Evolutionary conservation across 53 echinoderm and acorn worm genomes (phyloP).

Genomic region (Paelopatides confundens): DNA sequence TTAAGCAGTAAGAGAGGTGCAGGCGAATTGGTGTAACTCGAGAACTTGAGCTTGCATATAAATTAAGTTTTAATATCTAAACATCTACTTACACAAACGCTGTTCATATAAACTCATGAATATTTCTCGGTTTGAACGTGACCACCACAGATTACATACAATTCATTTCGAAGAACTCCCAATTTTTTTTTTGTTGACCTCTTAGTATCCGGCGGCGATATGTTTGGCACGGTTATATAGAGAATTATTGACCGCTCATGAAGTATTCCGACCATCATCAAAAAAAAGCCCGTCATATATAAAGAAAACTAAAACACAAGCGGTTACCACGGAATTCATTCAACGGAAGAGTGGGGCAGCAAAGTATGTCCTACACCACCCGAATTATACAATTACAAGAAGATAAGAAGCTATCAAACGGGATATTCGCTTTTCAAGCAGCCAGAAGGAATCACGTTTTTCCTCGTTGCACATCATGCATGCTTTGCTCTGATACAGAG

Average conservation of each 20-base stretch:
- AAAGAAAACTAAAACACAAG: not conserved
- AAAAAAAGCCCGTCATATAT: not conserved
- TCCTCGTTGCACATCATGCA: not conserved
- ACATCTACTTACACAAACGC: not conserved
- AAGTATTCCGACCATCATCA: constrained; percentile 23
- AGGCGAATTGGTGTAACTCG: not conserved
- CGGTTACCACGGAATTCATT: constrained; percentile 16
- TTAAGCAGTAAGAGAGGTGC: not conserved
- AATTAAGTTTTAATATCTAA: not conserved
- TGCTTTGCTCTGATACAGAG: not conserved
- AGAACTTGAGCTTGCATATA: not conserved
- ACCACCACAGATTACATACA: not conserved
- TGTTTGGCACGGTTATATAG: constrained; percentile 1
- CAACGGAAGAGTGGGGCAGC: constrained; percentile 28
- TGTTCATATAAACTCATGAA: not conserved
- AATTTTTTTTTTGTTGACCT: constrained; percentile 21
- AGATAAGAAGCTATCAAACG: constrained; percentile 5
- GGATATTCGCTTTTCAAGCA: not conserved
- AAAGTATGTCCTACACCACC: constrained; percentile 23
- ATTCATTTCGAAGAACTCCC: constrained; percentile 1
- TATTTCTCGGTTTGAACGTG: not conserved
- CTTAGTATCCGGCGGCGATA: constrained; percentile 33
- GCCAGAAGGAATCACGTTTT: not conserved
- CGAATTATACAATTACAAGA: not conserved
- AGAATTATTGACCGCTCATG: constrained; percentile 21